Evolutionary conservation across 2,888 invertebrate genomes (phyloP), one percentile per base, ranked within the genome.

Genomic region (Leucania comma): DNA sequence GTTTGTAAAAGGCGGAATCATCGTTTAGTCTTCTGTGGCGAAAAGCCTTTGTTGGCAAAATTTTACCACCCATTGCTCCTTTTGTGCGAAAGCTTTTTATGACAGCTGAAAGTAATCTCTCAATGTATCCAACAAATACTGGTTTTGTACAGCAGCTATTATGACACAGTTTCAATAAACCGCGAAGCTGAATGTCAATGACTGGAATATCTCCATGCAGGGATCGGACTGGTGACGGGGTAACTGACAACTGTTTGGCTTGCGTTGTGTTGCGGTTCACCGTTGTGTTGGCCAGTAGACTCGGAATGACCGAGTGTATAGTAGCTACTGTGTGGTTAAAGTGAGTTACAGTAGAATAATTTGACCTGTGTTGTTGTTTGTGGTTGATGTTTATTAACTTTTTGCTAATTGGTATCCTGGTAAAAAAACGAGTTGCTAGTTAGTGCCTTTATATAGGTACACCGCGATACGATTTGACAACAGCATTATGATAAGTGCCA

Each of bases 1-100:
- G 80, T 78, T 76, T 76, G 81, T 83, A 73, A 83, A 80, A 83
- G 82, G 80, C 82, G 80, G 76, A 87, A 87, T 85, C 86, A 85
- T 83, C 51, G 46, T 51, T 24, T 51, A 51, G 54, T 56, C 38
- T 58, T 63, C 24, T 77, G 57, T 20, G 32, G 20, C 14, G 14
- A 60, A 64, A 60, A 60, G 48, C 48, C 50, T 58, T 58, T 48
- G 48, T 24, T 50, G 4, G 5, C 26, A 50, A 50, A 14, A 65
- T 56, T 75, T 68, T 35, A 60, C 32, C 26, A 46, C 9, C 48
- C 72, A 72, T 77, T 66, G 50, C 35, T 50, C 32, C 20, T 42
- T 53, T 24, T 61, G 29, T 24, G 12, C 1, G 42, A 48, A 64
- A 53, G 14, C 10, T n/a, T 62, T 58, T 38, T 42, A 51, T 51